Conservation (phyloP, 2,797 vertebrate genomes). For the Protonibea diacanthus region DNA sequence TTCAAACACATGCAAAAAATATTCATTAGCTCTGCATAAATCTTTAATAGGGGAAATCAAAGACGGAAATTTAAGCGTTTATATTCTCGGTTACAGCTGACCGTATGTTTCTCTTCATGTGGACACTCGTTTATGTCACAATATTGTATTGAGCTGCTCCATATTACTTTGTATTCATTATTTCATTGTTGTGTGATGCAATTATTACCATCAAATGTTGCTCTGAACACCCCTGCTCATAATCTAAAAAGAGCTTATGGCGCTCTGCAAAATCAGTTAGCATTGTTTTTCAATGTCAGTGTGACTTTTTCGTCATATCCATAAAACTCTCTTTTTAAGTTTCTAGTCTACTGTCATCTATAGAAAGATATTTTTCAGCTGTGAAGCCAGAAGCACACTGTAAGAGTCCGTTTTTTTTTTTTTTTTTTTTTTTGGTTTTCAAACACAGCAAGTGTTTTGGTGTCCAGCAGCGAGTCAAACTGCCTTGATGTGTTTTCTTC, state of each 20-base stretch:
- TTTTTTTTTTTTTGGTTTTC: background rate
- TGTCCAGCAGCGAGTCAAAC: slow-evolving; percentile 60
- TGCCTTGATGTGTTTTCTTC: slow-evolving; percentile 46
- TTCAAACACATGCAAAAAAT: slow-evolving; percentile 23
- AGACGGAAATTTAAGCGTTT: slow-evolving; percentile 12
- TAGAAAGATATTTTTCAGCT: background rate
- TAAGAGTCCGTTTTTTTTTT: background rate
- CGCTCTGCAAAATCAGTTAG: background rate
- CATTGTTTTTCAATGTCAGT: background rate
- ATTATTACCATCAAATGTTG: background rate
- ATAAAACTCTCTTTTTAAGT: background rate
- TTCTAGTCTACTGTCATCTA: background rate
- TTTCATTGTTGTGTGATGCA: background rate
- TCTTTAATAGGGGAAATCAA: slow-evolving; percentile 35
- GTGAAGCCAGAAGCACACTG: slow-evolving; percentile 4
- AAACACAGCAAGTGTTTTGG: slow-evolving; percentile 38
- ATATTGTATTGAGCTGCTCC: background rate
- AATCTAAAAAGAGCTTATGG: background rate
- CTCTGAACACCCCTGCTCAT: background rate
- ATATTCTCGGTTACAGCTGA: slow-evolving; percentile 12
- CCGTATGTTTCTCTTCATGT: slow-evolving; percentile 5
- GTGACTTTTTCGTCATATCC: background rate
- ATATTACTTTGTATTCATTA: background rate
- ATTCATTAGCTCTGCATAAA: slow-evolving; percentile 4
- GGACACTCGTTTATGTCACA: background rate